These are phyloP conservation scores for Bergia sp. DNA, from an alignment of 92 coral and sea anemone species.

Conservation along the genomic window DNA sequence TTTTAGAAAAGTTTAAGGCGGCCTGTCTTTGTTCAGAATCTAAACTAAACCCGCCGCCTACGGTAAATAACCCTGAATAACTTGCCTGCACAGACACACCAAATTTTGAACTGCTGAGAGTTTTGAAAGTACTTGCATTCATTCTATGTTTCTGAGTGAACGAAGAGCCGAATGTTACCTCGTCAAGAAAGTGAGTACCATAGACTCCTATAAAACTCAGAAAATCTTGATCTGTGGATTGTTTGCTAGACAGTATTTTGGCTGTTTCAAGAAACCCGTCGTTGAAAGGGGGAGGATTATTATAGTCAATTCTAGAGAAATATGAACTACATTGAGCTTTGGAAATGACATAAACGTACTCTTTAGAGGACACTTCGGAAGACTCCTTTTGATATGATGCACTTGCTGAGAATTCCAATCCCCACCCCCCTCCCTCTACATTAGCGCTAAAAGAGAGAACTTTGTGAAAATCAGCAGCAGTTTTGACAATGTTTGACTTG, in stretches of 20 bases:
- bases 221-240: background rate
- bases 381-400: too few species aligned
- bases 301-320: background rate
- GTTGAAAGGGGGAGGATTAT: background rate
- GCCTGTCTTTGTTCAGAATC: background rate
- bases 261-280: background rate
- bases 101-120: background rate
- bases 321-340: background rate
- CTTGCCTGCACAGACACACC: too few species aligned
- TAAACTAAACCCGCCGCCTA: too few species aligned
- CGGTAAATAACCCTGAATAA: too few species aligned
- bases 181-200: too few species aligned
- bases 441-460: too few species aligned
- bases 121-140: background rate
- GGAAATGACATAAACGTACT: background rate
- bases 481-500: too few species aligned
- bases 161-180: too few species aligned
- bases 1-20: background rate
- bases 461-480: too few species aligned
- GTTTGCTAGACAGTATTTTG: background rate
- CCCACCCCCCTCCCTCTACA: too few species aligned
- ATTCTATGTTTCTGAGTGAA: too few species aligned
- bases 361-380: background rate
- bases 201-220: background rate
- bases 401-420: too few species aligned